phyloP scores from a whole-genome alignment of 2,113 vertebrate genomes.

The Mus spicilegus region DNA sequence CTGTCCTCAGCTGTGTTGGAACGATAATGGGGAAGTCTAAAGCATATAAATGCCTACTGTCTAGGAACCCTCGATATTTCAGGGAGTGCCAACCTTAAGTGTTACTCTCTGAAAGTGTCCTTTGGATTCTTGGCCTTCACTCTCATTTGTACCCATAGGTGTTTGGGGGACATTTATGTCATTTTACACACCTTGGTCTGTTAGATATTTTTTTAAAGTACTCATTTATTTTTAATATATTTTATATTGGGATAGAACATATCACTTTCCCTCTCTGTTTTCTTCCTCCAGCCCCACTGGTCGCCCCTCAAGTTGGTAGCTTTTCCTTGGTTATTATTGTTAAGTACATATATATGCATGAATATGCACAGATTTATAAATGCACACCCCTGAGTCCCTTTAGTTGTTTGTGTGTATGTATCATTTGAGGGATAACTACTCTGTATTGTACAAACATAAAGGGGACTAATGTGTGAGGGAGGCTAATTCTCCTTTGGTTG shows the following conservation, averaged over 20 bases:
- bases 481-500: neutral
- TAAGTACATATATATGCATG: neutral
- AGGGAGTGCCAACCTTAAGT: neutral
- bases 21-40: slow-evolving; percentile 74
- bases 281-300: rapidly evolving
- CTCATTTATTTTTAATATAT: neutral
- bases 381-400: neutral
- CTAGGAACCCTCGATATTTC: neutral
- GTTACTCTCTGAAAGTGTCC: neutral
- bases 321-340: neutral
- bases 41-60: neutral
- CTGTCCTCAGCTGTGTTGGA: slow-evolving; percentile 78
- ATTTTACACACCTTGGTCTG: neutral
- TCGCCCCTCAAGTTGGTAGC: neutral
- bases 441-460: neutral
- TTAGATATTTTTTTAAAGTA: neutral
- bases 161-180: neutral
- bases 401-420: neutral
- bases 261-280: neutral
- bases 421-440: neutral
- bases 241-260: neutral
- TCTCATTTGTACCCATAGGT: neutral
- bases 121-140: neutral
- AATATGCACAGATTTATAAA: neutral
- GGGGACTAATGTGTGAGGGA: neutral